These are phyloP conservation scores for Hedychridium roseum DNA, from an alignment of 2,888 invertebrate species.

Conservation along the genomic window DNA sequence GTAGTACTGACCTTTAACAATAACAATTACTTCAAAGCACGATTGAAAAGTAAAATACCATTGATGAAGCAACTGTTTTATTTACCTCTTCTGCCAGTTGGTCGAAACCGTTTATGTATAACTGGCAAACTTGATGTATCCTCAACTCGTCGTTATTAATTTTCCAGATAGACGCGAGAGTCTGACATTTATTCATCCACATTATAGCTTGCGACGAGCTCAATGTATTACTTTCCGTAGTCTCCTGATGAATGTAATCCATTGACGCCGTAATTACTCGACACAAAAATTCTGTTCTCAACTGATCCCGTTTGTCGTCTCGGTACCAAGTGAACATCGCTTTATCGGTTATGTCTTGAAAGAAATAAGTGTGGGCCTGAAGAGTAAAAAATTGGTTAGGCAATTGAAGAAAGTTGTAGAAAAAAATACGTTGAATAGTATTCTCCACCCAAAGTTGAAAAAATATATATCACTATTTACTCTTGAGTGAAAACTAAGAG, in stretches of 20 bases:
- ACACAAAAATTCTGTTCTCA: slow-evolving; percentile 77
- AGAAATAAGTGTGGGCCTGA: slow-evolving; percentile 57
- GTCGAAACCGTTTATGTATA: slow-evolving; percentile 70
- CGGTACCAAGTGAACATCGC: slow-evolving; percentile 52
- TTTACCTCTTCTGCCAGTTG: slow-evolving; percentile 71
- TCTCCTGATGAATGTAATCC: slow-evolving; percentile 74
- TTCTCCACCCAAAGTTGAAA: no score
- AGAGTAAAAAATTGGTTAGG: no score
- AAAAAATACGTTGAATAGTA: no score
- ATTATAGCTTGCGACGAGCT: slow-evolving; percentile 65
- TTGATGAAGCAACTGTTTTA: background rate
- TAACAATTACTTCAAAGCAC: background rate
- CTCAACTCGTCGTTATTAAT: slow-evolving; percentile 77
- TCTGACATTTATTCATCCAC: slow-evolving; percentile 79
- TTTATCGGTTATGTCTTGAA: slow-evolving; percentile 56
- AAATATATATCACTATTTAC: no score
- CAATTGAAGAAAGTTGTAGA: no score
- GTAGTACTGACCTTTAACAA: slow-evolving; percentile 71
- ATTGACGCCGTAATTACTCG: slow-evolving; percentile 78
- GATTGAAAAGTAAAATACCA: background rate
- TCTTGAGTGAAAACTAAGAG: no score
- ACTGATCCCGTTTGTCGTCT: slow-evolving; percentile 74
- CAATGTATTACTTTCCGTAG: slow-evolving; percentile 65
- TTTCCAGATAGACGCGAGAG: slow-evolving; percentile 80
- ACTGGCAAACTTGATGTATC: slow-evolving; percentile 78